Evolutionary conservation across 2,888 invertebrate species (phyloP).

Genomic region (Ectobius pallidus): DNA sequence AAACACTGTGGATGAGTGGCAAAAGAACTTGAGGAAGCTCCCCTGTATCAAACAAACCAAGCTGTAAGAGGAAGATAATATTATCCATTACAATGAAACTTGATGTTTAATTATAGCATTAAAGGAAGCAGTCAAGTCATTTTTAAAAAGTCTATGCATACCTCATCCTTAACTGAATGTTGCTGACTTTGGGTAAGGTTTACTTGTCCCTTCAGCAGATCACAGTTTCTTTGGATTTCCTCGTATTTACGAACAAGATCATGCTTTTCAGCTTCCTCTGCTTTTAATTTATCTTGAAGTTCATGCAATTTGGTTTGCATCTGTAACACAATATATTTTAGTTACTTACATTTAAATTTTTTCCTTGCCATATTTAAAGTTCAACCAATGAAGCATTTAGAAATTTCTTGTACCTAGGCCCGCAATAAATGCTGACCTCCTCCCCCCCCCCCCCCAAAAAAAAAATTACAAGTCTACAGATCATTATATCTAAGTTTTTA

Average conservation of each 20-base stretch:
- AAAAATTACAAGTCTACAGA: neutral
- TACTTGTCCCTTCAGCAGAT: neutral
- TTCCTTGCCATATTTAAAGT: neutral
- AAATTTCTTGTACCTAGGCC: neutral
- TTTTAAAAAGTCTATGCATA: no score
- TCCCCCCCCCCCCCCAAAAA: neutral
- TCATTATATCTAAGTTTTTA: no score
- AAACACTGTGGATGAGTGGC: no score
- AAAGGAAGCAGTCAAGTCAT: no score
- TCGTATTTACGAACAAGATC: conserved; percentile 43
- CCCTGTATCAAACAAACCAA: no score
- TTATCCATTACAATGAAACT: no score
- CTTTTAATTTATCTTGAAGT: conserved; percentile 41
- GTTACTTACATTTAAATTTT: neutral
- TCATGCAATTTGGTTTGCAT: conserved; percentile 43
- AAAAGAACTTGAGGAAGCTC: no score
- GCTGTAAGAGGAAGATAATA: no score
- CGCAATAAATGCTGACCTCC: neutral
- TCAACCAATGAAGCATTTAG: no score
- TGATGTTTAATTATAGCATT: no score
- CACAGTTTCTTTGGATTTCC: neutral
- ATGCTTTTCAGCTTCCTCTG: conserved; percentile 47
- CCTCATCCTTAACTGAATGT: neutral
- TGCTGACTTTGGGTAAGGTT: neutral
- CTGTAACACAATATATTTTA: conserved; percentile 34